Conservation (phyloP, 2,113 vertebrate genomes). For the Cavia porcellus region DNA sequence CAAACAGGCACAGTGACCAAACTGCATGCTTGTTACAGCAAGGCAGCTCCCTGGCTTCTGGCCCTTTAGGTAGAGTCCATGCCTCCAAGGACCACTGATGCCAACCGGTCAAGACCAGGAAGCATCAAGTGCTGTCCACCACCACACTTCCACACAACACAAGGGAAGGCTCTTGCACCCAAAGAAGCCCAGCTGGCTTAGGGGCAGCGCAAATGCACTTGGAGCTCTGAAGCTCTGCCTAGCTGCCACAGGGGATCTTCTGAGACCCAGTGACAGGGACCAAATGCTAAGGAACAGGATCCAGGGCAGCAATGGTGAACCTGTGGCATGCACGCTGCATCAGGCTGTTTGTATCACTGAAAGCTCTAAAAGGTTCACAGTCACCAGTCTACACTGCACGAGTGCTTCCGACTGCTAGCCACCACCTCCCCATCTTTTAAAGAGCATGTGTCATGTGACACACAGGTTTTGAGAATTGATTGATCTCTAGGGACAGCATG, state of each 20-base stretch:
- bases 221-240: background rate
- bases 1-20: background rate
- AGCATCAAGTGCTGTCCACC: background rate
- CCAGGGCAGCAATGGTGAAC: background rate
- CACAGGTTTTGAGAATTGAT: no score
- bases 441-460: accelerated
- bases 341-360: no score
- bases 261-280: background rate
- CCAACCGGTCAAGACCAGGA: background rate
- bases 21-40: background rate
- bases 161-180: background rate
- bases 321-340: no score
- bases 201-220: accelerated
- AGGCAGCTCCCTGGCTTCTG: background rate
- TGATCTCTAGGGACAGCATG: background rate
- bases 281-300: background rate
- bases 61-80: background rate
- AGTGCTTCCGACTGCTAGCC: background rate
- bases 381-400: background rate
- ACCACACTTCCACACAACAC: background rate
- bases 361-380: background rate
- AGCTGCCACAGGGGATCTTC: background rate
- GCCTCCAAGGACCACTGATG: background rate
- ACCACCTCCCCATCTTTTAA: background rate
- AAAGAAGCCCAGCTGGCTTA: no score